Evolutionary conservation across 35 echinoderm and acorn worm species (phyloP).

Genomic region (Hemicentrotus pulcherrimus): DNA sequence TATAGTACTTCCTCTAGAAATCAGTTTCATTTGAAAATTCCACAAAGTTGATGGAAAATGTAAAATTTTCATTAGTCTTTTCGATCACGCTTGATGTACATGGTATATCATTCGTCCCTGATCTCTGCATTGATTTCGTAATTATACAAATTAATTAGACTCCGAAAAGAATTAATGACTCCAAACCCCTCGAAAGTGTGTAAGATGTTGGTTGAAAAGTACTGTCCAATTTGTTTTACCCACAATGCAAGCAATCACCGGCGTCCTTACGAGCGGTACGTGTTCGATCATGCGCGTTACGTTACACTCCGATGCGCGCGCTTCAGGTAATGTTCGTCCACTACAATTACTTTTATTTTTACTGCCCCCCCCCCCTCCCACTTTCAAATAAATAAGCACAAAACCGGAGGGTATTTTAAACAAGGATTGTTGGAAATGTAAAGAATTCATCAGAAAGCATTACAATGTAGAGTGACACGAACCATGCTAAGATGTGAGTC

Average conservation of each 20-base stretch:
- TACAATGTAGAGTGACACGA: too few relatives aligned
- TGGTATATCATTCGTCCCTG: background rate
- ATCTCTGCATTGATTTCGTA: background rate
- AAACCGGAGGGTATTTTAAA: background rate
- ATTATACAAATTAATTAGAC: background rate
- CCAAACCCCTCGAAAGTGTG: background rate
- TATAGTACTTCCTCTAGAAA: too few relatives aligned
- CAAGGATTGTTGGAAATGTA: background rate
- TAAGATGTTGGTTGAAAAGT: background rate
- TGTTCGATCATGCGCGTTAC: background rate
- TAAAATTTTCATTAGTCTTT: too few relatives aligned
- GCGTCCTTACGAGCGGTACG: background rate
- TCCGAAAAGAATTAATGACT: background rate
- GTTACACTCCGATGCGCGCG: background rate
- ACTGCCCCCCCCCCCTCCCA: too few relatives aligned
- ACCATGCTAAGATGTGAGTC: too few relatives aligned
- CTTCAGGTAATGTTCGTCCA: background rate
- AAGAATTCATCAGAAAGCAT: background rate
- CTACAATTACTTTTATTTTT: background rate
- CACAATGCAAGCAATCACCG: background rate
- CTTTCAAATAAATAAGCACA: background rate
- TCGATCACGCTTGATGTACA: too few relatives aligned
- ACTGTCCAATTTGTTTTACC: constrained; percentile 2
- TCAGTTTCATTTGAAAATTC: too few relatives aligned
- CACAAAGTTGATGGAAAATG: too few relatives aligned